Conservation (phyloP, 2,113 vertebrate species). For the Macquaria australasica region DNA sequence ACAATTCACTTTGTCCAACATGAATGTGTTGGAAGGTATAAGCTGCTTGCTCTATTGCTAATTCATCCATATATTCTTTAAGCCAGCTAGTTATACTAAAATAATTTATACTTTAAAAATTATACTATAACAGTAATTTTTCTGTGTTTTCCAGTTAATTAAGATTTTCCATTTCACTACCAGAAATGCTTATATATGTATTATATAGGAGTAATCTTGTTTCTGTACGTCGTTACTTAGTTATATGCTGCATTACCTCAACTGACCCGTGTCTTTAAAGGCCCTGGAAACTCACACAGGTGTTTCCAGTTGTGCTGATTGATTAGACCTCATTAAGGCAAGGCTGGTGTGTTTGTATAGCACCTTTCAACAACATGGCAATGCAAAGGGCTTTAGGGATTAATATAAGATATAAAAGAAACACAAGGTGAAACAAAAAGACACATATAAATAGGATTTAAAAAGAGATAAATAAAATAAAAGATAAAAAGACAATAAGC, state of each 20-base stretch:
- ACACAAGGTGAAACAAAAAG: neutral
- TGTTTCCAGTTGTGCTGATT: constrained; percentile 26
- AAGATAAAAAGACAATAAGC: too few species aligned
- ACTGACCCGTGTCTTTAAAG: neutral
- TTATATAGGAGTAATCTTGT: too few species aligned
- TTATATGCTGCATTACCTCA: constrained; percentile 3
- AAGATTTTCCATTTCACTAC: neutral
- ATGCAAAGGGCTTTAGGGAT: neutral
- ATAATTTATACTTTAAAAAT: neutral
- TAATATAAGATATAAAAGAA: neutral
- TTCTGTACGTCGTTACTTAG: neutral
- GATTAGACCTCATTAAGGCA: neutral
- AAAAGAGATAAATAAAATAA: too few species aligned
- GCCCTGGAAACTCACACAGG: neutral
- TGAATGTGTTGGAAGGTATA: neutral
- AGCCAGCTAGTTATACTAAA: neutral
- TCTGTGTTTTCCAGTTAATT: neutral
- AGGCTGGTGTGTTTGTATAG: neutral
- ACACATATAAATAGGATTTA: neutral
- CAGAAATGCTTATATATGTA: neutral
- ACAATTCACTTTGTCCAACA: neutral
- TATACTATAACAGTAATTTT: neutral
- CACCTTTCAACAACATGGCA: neutral
- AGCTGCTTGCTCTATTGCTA: neutral
- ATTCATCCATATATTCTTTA: neutral